Conservation (phyloP, 2,113 vertebrate genomes). For the Gorsachius goisagi region DNA sequence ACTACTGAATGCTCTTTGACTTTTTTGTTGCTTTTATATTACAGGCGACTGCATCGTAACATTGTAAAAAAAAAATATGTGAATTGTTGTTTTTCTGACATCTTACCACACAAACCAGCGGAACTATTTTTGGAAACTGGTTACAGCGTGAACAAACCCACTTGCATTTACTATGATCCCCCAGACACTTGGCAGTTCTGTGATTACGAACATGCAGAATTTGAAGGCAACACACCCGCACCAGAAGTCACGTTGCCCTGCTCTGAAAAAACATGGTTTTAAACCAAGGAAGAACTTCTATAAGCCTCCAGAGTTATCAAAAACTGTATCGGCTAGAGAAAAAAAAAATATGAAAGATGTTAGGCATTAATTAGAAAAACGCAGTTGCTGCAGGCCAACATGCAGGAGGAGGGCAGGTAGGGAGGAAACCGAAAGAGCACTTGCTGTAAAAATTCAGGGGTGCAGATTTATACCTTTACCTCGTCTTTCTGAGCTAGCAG, state of each 20-base stretch:
- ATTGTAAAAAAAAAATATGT: neutral
- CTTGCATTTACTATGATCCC: neutral
- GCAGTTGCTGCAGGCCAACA: rapidly evolving
- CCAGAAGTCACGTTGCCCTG: neutral
- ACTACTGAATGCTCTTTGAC: neutral
- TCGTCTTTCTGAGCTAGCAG: neutral
- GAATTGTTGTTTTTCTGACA: neutral
- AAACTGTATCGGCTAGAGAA: neutral
- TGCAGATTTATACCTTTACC: neutral
- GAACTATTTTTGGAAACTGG: neutral
- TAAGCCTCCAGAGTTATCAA: neutral
- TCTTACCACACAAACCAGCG: neutral
- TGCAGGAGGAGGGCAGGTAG: neutral
- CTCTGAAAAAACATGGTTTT: neutral
- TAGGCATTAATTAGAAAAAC: neutral
- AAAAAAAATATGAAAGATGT: neutral
- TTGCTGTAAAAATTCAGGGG: neutral
- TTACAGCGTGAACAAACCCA: neutral
- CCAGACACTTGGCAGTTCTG: neutral
- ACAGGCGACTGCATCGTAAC: neutral
- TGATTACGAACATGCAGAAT: neutral
- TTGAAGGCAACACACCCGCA: neutral
- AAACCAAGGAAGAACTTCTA: neutral
- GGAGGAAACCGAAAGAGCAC: neutral
- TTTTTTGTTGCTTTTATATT: neutral